Evolutionary conservation across 2,888 invertebrate species (phyloP).

Genomic region (Drosophila borborema): DNA sequence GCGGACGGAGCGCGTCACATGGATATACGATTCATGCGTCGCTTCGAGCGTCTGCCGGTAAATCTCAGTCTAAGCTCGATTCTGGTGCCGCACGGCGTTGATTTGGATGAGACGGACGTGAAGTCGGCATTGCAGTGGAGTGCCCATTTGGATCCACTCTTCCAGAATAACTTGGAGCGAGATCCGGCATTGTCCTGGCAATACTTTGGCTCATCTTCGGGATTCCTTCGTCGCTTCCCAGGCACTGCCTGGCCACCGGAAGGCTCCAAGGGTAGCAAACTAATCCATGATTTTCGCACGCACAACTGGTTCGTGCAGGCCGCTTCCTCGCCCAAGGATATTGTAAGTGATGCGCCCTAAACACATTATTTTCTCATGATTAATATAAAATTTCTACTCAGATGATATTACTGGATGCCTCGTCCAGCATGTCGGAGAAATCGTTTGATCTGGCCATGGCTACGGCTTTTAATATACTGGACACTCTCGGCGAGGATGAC

Average conservation of each 20-base stretch:
- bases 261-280: constrained; percentile 91
- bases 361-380: neutral
- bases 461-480: constrained; percentile 95
- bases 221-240: constrained; percentile 97
- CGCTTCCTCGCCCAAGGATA: constrained; percentile 98
- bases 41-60: constrained; percentile 94
- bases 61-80: constrained; percentile 94
- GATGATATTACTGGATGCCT: constrained; percentile 94
- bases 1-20: constrained; percentile 90
- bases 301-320: constrained; percentile 98
- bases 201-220: constrained; percentile 98
- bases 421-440: constrained; percentile 94
- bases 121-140: constrained; percentile 98
- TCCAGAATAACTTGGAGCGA: constrained; percentile 94
- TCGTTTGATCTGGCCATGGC: constrained; percentile 94
- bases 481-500: constrained; percentile 98
- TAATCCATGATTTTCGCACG: constrained; percentile 97
- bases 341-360: constrained; percentile 86
- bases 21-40: constrained; percentile 90
- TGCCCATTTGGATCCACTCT: constrained; percentile 94
- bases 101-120: constrained; percentile 88
- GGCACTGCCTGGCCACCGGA: constrained; percentile 96
- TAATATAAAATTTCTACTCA: constrained; percentile 31
- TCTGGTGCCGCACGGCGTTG: constrained; percentile 89
- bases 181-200: constrained; percentile 99